phyloP scores from a whole-genome alignment of 2,113 vertebrate genomes.

The Asarcornis scutulata region DNA sequence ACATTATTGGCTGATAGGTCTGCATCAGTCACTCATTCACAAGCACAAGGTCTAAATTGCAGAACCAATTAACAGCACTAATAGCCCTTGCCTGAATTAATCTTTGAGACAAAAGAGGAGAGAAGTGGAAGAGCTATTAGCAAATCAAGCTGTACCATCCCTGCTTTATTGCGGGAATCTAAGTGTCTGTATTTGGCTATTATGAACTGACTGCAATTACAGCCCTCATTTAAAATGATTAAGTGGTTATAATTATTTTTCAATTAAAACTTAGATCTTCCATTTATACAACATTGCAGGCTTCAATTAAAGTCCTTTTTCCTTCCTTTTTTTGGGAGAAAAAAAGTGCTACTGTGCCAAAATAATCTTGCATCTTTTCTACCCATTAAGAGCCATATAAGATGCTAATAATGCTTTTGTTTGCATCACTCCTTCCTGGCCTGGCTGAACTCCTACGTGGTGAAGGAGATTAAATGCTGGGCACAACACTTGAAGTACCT shows the following conservation, averaged over 20 bases:
- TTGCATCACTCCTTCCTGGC: neutral
- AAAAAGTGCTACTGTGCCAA: conserved; percentile 69
- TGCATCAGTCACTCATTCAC: conserved; percentile 98
- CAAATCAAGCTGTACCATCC: conserved; percentile 96
- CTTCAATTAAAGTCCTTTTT: conserved; percentile 83
- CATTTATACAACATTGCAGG: conserved; percentile 83
- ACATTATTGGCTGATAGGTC: conserved; percentile 89
- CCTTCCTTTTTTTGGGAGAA: neutral
- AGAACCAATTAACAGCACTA: conserved; percentile 99
- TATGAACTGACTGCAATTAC: conserved; percentile 98
- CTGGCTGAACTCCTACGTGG: neutral
- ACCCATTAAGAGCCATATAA: conserved; percentile 33
- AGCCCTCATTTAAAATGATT: conserved; percentile 97
- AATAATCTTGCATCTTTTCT: conserved; percentile 63
- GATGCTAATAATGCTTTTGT: conserved; percentile 29
- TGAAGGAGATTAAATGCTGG: conserved; percentile 7
- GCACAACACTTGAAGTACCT: neutral
- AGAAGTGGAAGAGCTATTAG: conserved; percentile 95
- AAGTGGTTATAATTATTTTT: conserved; percentile 99
- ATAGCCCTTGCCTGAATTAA: conserved; percentile 99
- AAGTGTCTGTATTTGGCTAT: conserved; percentile 89
- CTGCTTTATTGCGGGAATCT: conserved; percentile 94
- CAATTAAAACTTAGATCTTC: conserved; percentile 99
- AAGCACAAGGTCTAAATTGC: conserved; percentile 98
- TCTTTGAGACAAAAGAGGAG: conserved; percentile 97